These are phyloP conservation scores for Cinclus cinclus DNA, from an alignment of 2,113 vertebrate genomes.

Conservation along the genomic window DNA sequence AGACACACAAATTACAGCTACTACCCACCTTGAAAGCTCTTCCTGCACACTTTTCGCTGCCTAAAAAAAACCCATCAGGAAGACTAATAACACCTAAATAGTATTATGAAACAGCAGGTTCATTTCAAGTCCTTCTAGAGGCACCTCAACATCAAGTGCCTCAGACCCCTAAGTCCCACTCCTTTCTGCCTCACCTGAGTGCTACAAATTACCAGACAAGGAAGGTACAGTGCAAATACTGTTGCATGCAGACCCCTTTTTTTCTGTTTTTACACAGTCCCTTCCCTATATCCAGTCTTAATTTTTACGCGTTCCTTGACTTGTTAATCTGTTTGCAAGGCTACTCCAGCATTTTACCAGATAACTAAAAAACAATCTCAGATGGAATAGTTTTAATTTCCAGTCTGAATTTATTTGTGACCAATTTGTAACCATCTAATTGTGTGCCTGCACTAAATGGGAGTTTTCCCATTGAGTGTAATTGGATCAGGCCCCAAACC, in stretches of 20 bases:
- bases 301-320: neutral
- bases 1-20: neutral
- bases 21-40: neutral
- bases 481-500: conserved; percentile 64
- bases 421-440: conserved; percentile 61
- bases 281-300: neutral
- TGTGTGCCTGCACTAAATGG: conserved; percentile 38
- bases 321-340: conserved; percentile 4
- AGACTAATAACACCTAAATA: neutral
- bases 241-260: rapidly evolving
- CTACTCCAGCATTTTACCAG: neutral
- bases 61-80: neutral
- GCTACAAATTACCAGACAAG: neutral
- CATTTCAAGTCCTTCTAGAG: neutral
- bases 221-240: neutral
- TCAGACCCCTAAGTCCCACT: neutral
- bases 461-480: conserved; percentile 52
- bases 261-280: neutral
- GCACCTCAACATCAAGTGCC: rapidly evolving
- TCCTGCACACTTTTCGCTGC: neutral
- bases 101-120: neutral
- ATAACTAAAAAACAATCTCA: conserved; percentile 28
- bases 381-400: conserved; percentile 59
- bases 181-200: neutral
- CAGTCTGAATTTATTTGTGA: conserved; percentile 66